A percentile compares a stretch with the other conserved stretches of the same genome.
Conservation (phyloP, 2,113 vertebrate species). For the Dendropsophus ebraccatus region DNA sequence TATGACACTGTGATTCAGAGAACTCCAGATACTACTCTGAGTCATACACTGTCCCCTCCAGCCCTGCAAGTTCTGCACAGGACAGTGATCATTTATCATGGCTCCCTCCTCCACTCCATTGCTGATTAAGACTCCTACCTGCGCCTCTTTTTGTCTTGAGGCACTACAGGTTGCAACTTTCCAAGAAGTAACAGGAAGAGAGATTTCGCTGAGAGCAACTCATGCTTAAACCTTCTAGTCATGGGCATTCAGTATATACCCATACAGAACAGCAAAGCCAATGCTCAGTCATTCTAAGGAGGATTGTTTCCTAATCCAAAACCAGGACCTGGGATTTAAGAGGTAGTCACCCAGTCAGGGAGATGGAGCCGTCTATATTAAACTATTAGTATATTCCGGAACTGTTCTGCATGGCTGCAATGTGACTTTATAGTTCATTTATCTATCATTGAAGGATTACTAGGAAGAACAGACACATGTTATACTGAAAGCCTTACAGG, state of each 20-base stretch:
- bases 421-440: not conserved
- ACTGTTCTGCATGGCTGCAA: constrained; percentile 14
- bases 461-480: constrained; percentile 11
- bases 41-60: too few species aligned
- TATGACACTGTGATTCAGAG: too few species aligned
- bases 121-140: too few species aligned
- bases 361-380: not conserved
- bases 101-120: too few species aligned
- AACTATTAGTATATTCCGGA: constrained; percentile 16
- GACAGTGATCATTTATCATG: too few species aligned
- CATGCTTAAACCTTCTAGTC: not conserved
- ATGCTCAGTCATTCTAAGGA: not conserved
- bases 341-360: not conserved
- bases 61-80: too few species aligned
- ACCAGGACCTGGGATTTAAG: not conserved
- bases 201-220: not conserved
- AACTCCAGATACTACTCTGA: too few species aligned
- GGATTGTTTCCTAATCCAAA: not conserved
- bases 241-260: not conserved
- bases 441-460: constrained; percentile 36
- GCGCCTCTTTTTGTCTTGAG: too few species aligned
- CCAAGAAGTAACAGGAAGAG: too few species aligned
- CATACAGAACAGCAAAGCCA: not conserved
- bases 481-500: constrained; percentile 19
- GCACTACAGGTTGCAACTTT: too few species aligned